phyloP scores from a whole-genome alignment of 2,797 vertebrate species.

The Bufotes viridis region DNA sequence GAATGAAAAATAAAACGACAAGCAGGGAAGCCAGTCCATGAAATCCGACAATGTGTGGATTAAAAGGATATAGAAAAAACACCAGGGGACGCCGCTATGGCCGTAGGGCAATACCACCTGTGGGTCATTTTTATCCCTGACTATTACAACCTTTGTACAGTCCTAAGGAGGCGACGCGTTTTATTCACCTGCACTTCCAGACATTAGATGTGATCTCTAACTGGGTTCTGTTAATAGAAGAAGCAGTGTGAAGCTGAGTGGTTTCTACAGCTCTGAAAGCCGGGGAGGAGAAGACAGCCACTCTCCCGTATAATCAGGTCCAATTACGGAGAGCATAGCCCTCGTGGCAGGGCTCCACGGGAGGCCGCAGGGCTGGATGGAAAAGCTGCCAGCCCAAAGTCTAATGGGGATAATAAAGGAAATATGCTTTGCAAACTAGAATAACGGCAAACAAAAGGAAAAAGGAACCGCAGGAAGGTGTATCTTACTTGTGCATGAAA shows the following conservation, averaged over 20 bases:
- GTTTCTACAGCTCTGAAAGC: constrained; percentile 40
- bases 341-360: constrained; percentile 47
- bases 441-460: constrained; percentile 38
- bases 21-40: not conserved
- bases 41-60: not conserved
- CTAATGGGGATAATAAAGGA: constrained; percentile 55
- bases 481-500: constrained; percentile 31
- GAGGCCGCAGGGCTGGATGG: constrained; percentile 32
- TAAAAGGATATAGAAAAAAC: constrained; percentile 17
- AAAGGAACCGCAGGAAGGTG: constrained; percentile 40
- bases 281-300: constrained; percentile 1
- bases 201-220: constrained; percentile 29
- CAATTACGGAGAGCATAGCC: constrained; percentile 41
- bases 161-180: not conserved
- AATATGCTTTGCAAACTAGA: constrained; percentile 45
- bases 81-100: not conserved
- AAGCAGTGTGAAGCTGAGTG: constrained; percentile 33
- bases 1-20: not conserved
- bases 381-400: constrained; percentile 46
- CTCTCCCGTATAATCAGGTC: constrained; percentile 54
- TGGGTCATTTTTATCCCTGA: not conserved
- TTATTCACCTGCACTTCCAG: constrained; percentile 21
- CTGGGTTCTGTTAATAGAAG: constrained; percentile 45
- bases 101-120: not conserved
- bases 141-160: constrained; percentile 1